These are phyloP conservation scores for Agapornis canus DNA, from an alignment of 2,797 vertebrate genomes.

Conservation along the genomic window DNA sequence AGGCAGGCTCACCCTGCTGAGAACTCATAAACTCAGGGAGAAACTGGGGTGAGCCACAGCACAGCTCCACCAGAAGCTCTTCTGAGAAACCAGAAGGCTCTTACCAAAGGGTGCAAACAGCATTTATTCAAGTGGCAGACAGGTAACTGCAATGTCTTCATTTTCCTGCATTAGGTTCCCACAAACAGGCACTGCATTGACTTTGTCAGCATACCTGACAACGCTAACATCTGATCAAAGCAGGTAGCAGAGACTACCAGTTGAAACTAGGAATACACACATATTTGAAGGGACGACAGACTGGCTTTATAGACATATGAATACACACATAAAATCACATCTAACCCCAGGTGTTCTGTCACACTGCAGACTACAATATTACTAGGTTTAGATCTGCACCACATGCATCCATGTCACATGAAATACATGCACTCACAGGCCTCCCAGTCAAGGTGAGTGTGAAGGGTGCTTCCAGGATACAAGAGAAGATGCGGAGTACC, in stretches of 20 bases:
- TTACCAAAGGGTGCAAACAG: not conserved
- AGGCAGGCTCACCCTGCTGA: not conserved
- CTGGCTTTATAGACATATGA: not conserved
- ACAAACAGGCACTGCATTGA: not conserved
- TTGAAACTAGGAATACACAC: not conserved
- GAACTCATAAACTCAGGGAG: not conserved
- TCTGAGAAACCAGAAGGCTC: not conserved
- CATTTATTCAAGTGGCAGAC: not conserved
- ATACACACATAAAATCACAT: not conserved
- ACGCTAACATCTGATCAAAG: not conserved
- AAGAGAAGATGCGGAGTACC: not conserved
- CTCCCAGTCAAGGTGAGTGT: not conserved
- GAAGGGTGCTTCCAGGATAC: rapidly evolving
- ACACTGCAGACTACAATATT: not conserved
- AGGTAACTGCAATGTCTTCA: not conserved
- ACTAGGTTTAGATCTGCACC: not conserved
- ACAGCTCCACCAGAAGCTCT: not conserved
- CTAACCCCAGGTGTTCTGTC: slow-evolving; percentile 2
- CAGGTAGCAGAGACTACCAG: not conserved
- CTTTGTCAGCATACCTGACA: slow-evolving; percentile 17
- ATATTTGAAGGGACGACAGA: not conserved
- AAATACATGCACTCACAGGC: not conserved
- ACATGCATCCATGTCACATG: not conserved
- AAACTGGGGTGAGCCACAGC: not conserved
- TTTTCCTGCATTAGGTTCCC: not conserved